phyloP scores from a whole-genome alignment of 2,113 vertebrate species.

The Antechinus stuartii region DNA sequence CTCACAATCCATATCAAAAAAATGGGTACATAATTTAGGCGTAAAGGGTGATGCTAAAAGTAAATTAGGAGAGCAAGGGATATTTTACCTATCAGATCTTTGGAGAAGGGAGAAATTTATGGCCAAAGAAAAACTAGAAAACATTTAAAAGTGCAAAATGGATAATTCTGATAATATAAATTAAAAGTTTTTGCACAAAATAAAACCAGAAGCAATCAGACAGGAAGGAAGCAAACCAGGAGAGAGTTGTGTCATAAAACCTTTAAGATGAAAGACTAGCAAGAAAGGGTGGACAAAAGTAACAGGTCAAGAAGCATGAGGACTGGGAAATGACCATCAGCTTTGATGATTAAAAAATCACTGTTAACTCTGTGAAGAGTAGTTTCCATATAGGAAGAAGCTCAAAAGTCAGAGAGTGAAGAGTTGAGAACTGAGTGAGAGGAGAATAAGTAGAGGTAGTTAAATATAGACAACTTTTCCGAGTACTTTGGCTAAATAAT shows the following conservation, averaged over 20 bases:
- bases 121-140: too few relatives aligned
- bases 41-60: too few relatives aligned
- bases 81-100: too few relatives aligned
- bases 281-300: neutral
- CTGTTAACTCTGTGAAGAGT: neutral
- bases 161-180: too few relatives aligned
- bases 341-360: neutral
- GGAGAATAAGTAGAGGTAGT: neutral
- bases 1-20: too few relatives aligned
- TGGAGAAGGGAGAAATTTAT: too few relatives aligned
- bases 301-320: neutral
- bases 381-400: neutral
- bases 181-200: too few relatives aligned
- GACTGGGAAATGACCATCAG: neutral
- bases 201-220: neutral
- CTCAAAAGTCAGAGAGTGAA: neutral
- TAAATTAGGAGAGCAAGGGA: too few relatives aligned
- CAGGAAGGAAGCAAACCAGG: neutral
- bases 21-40: too few relatives aligned
- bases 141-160: too few relatives aligned
- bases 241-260: neutral
- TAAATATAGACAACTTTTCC: neutral
- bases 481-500: neutral
- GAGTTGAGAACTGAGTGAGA: neutral
- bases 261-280: conserved; percentile 83